phyloP scores from a whole-genome alignment of 2,113 vertebrate species.

The Agelaius tricolor region DNA sequence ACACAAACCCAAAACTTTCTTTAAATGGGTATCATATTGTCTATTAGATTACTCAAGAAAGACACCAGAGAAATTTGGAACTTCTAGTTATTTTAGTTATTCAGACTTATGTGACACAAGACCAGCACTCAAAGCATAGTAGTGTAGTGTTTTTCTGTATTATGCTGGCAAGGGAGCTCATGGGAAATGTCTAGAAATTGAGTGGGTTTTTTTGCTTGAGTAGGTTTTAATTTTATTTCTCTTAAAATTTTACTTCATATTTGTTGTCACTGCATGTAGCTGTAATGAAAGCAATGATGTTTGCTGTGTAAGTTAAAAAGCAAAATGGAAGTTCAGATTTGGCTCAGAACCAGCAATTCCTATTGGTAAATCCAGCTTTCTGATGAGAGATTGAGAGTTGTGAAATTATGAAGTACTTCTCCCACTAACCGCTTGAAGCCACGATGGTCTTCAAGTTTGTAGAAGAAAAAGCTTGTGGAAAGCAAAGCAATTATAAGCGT shows the following conservation, averaged over 20 bases:
- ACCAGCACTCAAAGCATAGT: neutral
- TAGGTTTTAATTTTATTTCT: neutral
- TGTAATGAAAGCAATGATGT: neutral
- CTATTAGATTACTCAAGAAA: neutral
- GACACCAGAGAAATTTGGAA: neutral
- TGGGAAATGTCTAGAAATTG: neutral
- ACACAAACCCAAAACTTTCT: neutral
- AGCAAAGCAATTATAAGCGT: neutral
- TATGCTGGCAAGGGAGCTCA: neutral
- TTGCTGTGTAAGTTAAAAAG: neutral
- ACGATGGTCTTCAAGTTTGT: fast-evolving
- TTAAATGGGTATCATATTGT: neutral
- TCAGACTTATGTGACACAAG: neutral
- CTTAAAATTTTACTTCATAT: neutral
- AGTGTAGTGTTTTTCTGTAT: neutral
- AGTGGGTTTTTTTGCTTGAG: neutral
- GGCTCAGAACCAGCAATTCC: neutral
- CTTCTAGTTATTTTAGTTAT: neutral
- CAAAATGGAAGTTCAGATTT: neutral
- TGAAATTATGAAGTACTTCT: neutral
- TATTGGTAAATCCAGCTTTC: neutral
- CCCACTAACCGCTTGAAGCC: neutral
- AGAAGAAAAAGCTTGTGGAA: neutral
- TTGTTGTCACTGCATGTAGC: neutral
- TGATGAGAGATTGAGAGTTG: neutral